A percentile compares a stretch with the other conserved stretches of the same genome.
These are phyloP conservation scores for Hippocampus zosterae DNA, from an alignment of 2,113 vertebrate species.

Conservation along the genomic window DNA sequence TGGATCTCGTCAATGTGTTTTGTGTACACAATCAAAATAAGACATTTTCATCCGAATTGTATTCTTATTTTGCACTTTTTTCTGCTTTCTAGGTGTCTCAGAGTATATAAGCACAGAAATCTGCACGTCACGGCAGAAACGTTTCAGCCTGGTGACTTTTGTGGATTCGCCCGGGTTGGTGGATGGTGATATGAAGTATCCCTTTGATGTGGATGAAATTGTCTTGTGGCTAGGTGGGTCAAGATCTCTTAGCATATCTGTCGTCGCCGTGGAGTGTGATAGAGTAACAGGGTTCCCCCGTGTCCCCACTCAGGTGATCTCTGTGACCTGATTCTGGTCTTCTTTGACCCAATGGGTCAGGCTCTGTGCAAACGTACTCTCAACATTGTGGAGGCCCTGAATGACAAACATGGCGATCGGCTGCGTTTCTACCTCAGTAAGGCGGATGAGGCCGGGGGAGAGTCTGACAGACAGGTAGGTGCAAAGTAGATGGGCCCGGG, in stretches of 20 bases:
- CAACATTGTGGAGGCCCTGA: slow-evolving; percentile 78
- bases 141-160: slow-evolving; percentile 80
- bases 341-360: slow-evolving; percentile 84
- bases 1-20: background rate
- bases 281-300: background rate
- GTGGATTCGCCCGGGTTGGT: slow-evolving; percentile 80
- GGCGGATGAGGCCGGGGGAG: slow-evolving; percentile 77
- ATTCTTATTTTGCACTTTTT: background rate
- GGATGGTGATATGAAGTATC: slow-evolving; percentile 84
- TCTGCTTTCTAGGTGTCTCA: slow-evolving; percentile 65
- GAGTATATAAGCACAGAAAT: slow-evolving; percentile 81
- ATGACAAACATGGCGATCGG: slow-evolving; percentile 75
- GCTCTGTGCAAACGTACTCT: slow-evolving; percentile 81
- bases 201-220: slow-evolving; percentile 80
- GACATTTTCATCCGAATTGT: background rate
- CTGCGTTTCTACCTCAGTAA: slow-evolving; percentile 80
- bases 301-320: slow-evolving; percentile 67
- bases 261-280: background rate
- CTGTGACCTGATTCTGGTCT: slow-evolving; percentile 80
- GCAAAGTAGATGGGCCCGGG: background rate
- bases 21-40: background rate
- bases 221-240: slow-evolving; percentile 78
- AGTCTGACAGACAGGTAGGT: slow-evolving; percentile 77
- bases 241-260: background rate
- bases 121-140: slow-evolving; percentile 80